phyloP scores from a whole-genome alignment of 2,113 vertebrate species.

The Nesoenas mayeri region DNA sequence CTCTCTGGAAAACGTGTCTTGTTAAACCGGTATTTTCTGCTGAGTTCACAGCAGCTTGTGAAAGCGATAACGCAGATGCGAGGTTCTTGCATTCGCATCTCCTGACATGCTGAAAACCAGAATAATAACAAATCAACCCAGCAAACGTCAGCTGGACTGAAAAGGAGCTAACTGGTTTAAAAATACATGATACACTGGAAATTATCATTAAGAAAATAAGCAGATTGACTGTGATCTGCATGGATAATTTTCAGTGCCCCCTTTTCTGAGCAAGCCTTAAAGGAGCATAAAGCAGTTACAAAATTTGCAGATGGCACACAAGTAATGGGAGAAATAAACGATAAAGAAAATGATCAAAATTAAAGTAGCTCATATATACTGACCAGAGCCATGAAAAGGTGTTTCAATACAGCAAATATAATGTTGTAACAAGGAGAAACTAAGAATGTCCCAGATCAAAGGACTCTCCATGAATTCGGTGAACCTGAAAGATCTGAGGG shows the following conservation, averaged over 20 bases:
- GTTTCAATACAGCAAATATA: background rate
- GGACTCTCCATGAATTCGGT: fast-evolving
- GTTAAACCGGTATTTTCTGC: conserved; percentile 28
- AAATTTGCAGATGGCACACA: background rate
- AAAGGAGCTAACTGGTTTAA: background rate
- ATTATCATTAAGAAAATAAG: background rate
- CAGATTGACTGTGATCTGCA: background rate
- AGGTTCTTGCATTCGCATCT: background rate
- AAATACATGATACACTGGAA: background rate
- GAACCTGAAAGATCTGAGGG: background rate
- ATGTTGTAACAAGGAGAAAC: background rate
- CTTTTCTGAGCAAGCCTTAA: background rate
- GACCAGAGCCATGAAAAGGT: background rate
- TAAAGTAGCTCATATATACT: background rate
- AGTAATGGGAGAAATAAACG: background rate
- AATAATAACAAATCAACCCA: background rate
- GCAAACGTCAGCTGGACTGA: background rate
- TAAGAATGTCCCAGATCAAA: background rate
- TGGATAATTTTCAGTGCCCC: background rate
- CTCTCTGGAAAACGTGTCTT: background rate
- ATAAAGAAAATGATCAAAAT: background rate
- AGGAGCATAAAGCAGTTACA: fast-evolving
- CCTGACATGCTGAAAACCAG: background rate
- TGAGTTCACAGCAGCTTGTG: background rate
- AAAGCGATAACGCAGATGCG: background rate